These are phyloP conservation scores for Tor tambroides DNA, from an alignment of 2,113 vertebrate species.

Conservation along the genomic window DNA sequence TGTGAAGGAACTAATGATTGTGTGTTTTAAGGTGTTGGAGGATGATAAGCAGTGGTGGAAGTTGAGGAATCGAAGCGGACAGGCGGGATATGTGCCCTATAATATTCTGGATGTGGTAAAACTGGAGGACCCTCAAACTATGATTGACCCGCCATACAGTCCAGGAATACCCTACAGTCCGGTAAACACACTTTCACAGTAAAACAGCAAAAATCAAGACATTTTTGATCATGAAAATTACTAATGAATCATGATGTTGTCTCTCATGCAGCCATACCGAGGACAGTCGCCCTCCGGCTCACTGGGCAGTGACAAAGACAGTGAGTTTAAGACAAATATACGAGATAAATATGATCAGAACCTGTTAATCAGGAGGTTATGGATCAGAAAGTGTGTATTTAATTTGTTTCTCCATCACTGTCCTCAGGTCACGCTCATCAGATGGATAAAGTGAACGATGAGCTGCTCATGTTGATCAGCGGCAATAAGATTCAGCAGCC, in stretches of 20 bases:
- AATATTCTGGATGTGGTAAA: slow-evolving; percentile 86
- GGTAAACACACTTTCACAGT: neutral
- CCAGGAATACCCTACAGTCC: slow-evolving; percentile 62
- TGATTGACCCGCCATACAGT: slow-evolving; percentile 60
- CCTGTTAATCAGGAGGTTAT: no score
- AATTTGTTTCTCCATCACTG: neutral
- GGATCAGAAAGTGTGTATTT: neutral
- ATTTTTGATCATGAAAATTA: no score
- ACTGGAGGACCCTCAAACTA: slow-evolving; percentile 73
- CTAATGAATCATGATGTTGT: neutral
- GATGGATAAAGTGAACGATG: slow-evolving; percentile 89
- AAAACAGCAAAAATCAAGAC: no score
- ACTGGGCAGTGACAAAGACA: slow-evolving; percentile 72
- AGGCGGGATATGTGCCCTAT: slow-evolving; percentile 88
- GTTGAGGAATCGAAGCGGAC: slow-evolving; percentile 87
- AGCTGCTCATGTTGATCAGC: slow-evolving; percentile 84
- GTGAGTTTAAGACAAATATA: slow-evolving; percentile 56
- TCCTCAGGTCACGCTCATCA: slow-evolving; percentile 78
- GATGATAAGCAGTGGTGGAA: slow-evolving; percentile 97
- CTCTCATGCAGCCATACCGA: slow-evolving; percentile 73
- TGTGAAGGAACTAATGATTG: neutral
- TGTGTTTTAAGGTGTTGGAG: slow-evolving; percentile 84
- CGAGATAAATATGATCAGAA: no score
- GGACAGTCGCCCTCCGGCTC: slow-evolving; percentile 63
- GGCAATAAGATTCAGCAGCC: slow-evolving; percentile 77